Base-by-base conservation (phyloP, 2,113 vertebrate genomes). In the Erinaceus europaeus region DNA sequence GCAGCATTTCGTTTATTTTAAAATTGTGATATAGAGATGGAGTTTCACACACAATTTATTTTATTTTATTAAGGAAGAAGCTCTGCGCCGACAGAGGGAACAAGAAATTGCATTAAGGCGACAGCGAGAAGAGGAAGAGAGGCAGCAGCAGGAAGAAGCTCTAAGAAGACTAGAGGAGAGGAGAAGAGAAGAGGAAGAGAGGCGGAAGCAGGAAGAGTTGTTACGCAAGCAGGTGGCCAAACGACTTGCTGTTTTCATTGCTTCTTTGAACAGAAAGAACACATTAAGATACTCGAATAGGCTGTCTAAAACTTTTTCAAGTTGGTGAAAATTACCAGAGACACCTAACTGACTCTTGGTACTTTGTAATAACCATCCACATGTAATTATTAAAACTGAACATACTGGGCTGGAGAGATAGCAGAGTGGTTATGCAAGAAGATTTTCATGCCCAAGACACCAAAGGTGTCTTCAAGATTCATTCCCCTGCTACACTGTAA, bases 51-150 rank as follows among this genome's bases (percentile, higher is more conserved):
- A 15, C 9, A 3, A 53, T 89, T 55, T 94, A 90, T 77, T 82
- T 71, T 46, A 75, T 75, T 91, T 73, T 46, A 40, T 68, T 42
- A 42, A 98, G 98, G 98, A 98, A 89, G 98, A 98, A 95, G 97
- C 97, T 65, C 86, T 98, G 65, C 96, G 97, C 76, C 95, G 97
- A 65, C 97, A 98, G 18, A 95, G 96, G 83, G 96, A 97, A 64
- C 95, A 99, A 97, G 99, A 99, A 96, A 98, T 98, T 93, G 98
- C 98, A 80, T 97, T 98, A 40, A 97, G 98, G 44, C 95, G 98
- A 50, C 98, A 99, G 94, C 97, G 98, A 90, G 98, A 99, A 89
- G 98, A 99, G 84, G 98, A 99, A 89, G 98, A 99, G 91, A 95
- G 98, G 79, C 97, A 98, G 90, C 98, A 99, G 42, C 98, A 99